Evolutionary conservation across 2,113 vertebrate genomes (phyloP), one percentile per base, ranked within the genome.

Genomic region (Elephas maximus): DNA sequence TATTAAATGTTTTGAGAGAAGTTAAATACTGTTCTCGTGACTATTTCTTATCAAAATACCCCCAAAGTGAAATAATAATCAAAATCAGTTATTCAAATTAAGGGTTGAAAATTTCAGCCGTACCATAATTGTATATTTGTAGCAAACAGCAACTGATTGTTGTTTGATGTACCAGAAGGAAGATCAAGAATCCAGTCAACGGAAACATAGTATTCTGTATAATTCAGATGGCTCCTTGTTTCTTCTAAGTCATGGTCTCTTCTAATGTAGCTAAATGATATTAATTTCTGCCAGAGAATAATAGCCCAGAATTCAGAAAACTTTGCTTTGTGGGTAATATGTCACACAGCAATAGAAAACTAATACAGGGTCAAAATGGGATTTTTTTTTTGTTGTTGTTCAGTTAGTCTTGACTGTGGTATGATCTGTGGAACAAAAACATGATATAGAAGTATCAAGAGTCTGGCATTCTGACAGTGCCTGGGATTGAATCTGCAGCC

Each of bases 1-100:
- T 94, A 57, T 7, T 67, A 60, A 91, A 84, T 84, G 17, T 77
- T 95, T 94, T 88, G 26, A 84, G 23, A 94, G 63, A 92, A 89
- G 73, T 11, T 41, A 62, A 63, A 28, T 82, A 71, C 92, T 44
- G 6, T 63, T 91, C 37, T 95, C 30, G 17, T 63, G 14, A 94
- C 23, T 73, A 78, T 20, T 81, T 87, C 9, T 60, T 95, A 73
- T 78, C 48, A 88, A 91, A 96, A 60, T 67, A 30, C 23, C 41
- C 79, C 28, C 10, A 57, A 71, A 84, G 24, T 78, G 33, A 94
- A 30, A 74, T 83, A 73, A 51, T 81, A 62, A 80, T 81, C 73
- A 87, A 91, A 81, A 90, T 17, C 4, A 51, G 20, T 30, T 51
- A 80, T 96, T 97, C 45, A 78, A 14, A 76, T 62, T 48, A 84